Evolutionary conservation across 2,797 vertebrate genomes (phyloP).

Genomic region (Notolepis coatsorum): DNA sequence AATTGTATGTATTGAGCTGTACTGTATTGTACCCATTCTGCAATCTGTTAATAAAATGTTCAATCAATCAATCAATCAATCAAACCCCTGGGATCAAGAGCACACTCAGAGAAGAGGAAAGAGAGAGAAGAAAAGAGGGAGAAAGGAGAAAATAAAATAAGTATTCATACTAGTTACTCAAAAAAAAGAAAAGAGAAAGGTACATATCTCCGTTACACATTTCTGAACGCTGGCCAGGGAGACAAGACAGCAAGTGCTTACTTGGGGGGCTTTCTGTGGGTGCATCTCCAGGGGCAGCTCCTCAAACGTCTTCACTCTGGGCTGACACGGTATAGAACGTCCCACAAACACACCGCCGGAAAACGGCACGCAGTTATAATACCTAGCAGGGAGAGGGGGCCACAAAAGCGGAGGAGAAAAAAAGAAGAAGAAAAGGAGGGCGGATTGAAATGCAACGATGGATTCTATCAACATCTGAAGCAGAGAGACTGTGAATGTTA

Average conservation of each 20-base stretch:
- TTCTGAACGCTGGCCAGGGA: background rate
- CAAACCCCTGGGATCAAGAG: too few relatives aligned
- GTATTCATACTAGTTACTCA: background rate
- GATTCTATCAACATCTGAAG: too few relatives aligned
- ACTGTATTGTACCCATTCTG: too few relatives aligned
- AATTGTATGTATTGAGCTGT: too few relatives aligned
- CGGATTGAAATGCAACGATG: too few relatives aligned
- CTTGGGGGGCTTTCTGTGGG: conserved; percentile 87
- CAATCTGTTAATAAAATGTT: too few relatives aligned
- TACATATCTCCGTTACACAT: background rate
- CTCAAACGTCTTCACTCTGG: conserved; percentile 95
- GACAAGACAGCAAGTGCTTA: conserved; percentile 65
- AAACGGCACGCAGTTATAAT: conserved; percentile 97
- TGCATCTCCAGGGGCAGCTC: conserved; percentile 91
- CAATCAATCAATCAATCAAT: too few relatives aligned
- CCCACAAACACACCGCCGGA: conserved; percentile 88
- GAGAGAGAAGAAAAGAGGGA: too few relatives aligned
- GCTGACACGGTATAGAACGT: conserved; percentile 84
- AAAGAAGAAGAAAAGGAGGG: too few relatives aligned
- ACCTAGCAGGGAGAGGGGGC: conserved; percentile 83
- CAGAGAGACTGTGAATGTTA: too few relatives aligned
- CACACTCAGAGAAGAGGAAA: too few relatives aligned
- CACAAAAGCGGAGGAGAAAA: too few relatives aligned
- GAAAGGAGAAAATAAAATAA: background rate
- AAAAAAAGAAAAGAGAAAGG: conserved; percentile 33